phyloP scores from a whole-genome alignment of 2,888 invertebrate genomes.

The Pinctada fucata region DNA sequence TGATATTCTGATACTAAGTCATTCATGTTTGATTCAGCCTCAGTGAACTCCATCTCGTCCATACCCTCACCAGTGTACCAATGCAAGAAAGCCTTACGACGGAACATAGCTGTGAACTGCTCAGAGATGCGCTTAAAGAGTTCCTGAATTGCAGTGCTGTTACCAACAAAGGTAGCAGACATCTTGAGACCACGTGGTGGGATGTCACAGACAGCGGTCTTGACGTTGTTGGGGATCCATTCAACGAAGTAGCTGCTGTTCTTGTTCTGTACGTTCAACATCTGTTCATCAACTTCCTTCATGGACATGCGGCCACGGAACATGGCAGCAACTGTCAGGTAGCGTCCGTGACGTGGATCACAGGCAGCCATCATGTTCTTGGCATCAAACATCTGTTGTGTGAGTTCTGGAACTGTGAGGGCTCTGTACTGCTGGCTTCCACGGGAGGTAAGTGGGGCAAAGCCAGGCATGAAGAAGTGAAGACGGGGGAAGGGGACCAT shows the following conservation, averaged over 20 bases:
- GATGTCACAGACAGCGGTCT: constrained; percentile 81
- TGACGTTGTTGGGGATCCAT: constrained; percentile 76
- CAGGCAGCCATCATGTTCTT: constrained; percentile 99
- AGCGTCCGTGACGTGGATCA: constrained; percentile 92
- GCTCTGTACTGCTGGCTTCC: constrained; percentile 75
- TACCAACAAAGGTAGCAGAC: constrained; percentile 93
- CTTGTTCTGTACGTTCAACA: constrained; percentile 87
- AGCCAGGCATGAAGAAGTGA: constrained; percentile 77
- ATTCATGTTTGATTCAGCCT: constrained; percentile 44
- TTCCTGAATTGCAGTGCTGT: constrained; percentile 76
- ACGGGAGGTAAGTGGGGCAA: constrained; percentile 75
- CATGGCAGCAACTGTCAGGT: constrained; percentile 74
- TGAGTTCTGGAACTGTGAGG: constrained; percentile 72
- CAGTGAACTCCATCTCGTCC: constrained; percentile 90
- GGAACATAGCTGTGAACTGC: constrained; percentile 90
- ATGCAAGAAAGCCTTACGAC: constrained; percentile 96
- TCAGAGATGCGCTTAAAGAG: constrained; percentile 74
- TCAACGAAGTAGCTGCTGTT: constrained; percentile 76
- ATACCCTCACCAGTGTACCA: constrained; percentile 98
- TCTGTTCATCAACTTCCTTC: constrained; percentile 83
- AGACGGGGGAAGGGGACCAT: constrained; percentile 76
- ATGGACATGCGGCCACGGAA: constrained; percentile 76
- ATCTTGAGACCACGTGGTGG: constrained; percentile 93
- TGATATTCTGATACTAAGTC: constrained; percentile 41
- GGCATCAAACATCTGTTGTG: constrained; percentile 88